These are phyloP conservation scores for Heteronetta atricapilla DNA, from an alignment of 2,113 vertebrate genomes.

Conservation along the genomic window DNA sequence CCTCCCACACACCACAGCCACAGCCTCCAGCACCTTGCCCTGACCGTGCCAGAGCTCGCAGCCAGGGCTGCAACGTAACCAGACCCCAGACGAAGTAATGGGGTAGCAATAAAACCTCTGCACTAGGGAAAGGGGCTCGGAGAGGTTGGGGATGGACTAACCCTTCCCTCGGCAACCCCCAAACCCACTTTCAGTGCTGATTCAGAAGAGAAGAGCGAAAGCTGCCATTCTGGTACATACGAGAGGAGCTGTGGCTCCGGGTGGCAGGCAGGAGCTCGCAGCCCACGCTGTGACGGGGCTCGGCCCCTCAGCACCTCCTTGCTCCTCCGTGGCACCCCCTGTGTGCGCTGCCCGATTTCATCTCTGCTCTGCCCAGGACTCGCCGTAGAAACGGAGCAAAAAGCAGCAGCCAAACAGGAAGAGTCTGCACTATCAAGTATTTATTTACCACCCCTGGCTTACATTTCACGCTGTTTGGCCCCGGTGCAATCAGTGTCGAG, in stretches of 20 bases:
- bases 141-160: neutral
- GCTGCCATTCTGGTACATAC: neutral
- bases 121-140: neutral
- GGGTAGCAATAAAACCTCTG: neutral
- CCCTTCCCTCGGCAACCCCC: neutral
- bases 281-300: fast-evolving
- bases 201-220: neutral
- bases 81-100: neutral
- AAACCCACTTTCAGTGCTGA: neutral
- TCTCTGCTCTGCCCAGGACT: neutral
- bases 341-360: neutral
- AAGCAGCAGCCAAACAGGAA: neutral
- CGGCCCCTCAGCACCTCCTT: fast-evolving
- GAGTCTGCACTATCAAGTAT: neutral
- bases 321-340: neutral
- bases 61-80: neutral
- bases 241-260: neutral
- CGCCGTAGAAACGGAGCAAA: fast-evolving
- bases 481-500: neutral
- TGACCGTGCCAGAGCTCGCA: neutral
- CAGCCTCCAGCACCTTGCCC: neutral
- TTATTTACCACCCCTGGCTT: neutral
- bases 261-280: neutral
- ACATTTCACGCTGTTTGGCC: neutral
- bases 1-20: neutral